Percentiles rank a stretch among this genome's conserved stretches.
These are phyloP conservation scores for Holacanthella duospinosa DNA, from an alignment of 2,888 invertebrate species.

Conservation along the genomic window DNA sequence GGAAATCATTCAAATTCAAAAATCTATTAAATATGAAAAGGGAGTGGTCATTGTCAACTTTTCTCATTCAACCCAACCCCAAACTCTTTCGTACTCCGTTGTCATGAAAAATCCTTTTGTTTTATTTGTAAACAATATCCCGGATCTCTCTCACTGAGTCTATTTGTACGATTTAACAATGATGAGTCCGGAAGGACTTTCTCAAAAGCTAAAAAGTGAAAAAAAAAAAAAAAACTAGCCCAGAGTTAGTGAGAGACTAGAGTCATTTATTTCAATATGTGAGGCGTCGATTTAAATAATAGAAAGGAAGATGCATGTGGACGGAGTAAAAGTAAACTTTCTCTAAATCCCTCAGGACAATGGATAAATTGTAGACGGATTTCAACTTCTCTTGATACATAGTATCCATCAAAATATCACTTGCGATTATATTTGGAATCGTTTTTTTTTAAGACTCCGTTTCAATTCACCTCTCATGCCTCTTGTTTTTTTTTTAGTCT, in stretches of 20 bases:
- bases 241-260: constrained; percentile 10
- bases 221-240: no score
- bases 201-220: not conserved
- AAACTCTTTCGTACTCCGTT: no score
- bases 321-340: constrained; percentile 7
- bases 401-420: constrained; percentile 13
- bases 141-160: no score
- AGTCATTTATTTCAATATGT: constrained; percentile 30
- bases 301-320: constrained; percentile 15
- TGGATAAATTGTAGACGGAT: constrained; percentile 17
- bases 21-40: not conserved
- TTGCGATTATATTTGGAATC: constrained; percentile 10
- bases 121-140: no score
- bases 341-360: constrained; percentile 25
- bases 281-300: constrained; percentile 24
- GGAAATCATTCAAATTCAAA: not conserved
- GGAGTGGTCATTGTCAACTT: not conserved
- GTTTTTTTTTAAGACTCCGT: not conserved
- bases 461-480: not conserved
- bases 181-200: constrained; percentile 3
- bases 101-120: no score
- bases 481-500: not conserved
- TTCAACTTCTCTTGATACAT: constrained; percentile 1
- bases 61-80: not conserved
- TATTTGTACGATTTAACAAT: no score